phyloP scores from a whole-genome alignment of 2,113 vertebrate species.

The Myanophis thanlyinensis region DNA sequence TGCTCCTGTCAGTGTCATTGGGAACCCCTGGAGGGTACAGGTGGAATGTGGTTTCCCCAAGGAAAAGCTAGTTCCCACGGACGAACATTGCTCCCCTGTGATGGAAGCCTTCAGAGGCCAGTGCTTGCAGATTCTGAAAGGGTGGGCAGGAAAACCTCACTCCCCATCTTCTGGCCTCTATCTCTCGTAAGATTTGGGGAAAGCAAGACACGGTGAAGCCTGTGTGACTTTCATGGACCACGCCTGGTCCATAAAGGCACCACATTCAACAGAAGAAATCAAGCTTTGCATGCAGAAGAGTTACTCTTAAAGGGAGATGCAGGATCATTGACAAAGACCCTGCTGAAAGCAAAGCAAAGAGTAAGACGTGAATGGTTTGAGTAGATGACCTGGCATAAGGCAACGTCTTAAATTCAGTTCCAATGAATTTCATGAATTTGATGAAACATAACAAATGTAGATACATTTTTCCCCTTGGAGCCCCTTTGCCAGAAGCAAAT shows the following conservation, averaged over 20 bases:
- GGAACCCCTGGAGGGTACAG: constrained; percentile 24
- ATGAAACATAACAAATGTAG: not conserved
- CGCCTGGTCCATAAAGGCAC: not conserved
- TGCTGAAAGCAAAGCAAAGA: not conserved
- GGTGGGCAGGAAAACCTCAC: not conserved
- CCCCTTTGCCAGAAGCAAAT: not conserved
- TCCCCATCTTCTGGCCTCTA: not conserved
- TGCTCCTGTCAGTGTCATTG: not conserved
- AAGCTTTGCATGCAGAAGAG: not conserved
- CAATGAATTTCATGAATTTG: not conserved
- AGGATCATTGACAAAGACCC: not conserved
- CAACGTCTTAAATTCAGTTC: not conserved
- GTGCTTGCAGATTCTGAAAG: not conserved
- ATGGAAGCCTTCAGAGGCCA: not conserved
- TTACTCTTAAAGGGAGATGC: not conserved
- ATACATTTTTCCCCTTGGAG: not conserved
- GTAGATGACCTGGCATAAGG: not conserved
- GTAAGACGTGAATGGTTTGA: not conserved
- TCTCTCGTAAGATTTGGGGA: not conserved
- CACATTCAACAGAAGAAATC: not conserved
- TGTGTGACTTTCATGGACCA: not conserved
- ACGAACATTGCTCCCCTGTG: not conserved
- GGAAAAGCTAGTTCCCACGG: not conserved
- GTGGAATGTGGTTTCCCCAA: constrained; percentile 14
- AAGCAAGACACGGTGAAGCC: not conserved